phyloP scores from a whole-genome alignment of 2,113 vertebrate species.

The Isurus oxyrinchus region DNA sequence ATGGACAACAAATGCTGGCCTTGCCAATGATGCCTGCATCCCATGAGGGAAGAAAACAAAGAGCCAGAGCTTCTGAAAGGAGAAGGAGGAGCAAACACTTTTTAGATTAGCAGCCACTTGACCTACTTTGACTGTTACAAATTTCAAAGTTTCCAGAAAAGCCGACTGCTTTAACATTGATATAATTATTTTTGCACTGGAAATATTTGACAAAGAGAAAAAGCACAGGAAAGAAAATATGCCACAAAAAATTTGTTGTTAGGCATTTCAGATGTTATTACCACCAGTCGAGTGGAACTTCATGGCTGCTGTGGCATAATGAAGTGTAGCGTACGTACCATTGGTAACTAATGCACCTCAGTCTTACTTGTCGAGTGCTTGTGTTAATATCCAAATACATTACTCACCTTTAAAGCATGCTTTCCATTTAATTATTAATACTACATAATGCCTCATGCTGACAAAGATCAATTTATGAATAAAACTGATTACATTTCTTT shows the following conservation, averaged over 20 bases:
- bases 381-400: conserved; percentile 21
- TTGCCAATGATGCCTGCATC: too few species aligned
- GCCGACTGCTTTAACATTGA: not conserved
- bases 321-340: not conserved
- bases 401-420: conserved; percentile 34
- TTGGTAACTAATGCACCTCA: not conserved
- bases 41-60: too few species aligned
- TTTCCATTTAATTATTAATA: conserved; percentile 36
- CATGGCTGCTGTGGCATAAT: not conserved
- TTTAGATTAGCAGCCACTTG: not conserved
- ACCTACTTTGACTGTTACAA: not conserved
- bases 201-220: not conserved
- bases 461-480: conserved; percentile 37
- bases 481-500: conserved; percentile 37
- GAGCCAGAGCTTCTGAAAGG: not conserved
- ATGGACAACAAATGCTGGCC: too few species aligned
- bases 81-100: not conserved
- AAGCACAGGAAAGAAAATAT: not conserved
- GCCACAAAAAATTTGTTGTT: not conserved
- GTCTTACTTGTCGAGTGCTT: not conserved
- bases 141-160: not conserved
- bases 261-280: not conserved
- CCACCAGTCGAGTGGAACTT: not conserved
- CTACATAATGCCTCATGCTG: conserved; percentile 32
- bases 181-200: not conserved